A percentile compares a stretch with the other conserved stretches of the same genome.
phyloP scores from a whole-genome alignment of 2,113 vertebrate genomes.

The Mungos mungo region DNA sequence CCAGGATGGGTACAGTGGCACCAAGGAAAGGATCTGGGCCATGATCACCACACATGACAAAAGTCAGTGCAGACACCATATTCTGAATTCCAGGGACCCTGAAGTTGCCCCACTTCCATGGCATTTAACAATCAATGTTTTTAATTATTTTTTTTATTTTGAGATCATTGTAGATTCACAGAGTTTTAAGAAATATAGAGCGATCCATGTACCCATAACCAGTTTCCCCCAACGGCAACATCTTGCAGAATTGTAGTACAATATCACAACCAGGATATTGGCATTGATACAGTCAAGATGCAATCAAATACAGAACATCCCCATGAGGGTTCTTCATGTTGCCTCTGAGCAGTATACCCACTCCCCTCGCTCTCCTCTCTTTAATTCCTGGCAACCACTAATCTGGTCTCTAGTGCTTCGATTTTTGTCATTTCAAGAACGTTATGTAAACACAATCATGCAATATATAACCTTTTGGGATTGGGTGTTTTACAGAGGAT shows the following conservation, averaged over 20 bases:
- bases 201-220: background rate
- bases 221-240: background rate
- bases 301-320: background rate
- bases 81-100: background rate
- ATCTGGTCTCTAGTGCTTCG: background rate
- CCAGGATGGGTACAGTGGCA: background rate
- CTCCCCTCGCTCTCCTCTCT: background rate
- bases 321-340: background rate
- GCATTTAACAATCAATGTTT: background rate
- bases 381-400: background rate
- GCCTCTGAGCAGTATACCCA: background rate
- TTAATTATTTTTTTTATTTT: constrained; percentile 19
- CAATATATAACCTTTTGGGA: background rate
- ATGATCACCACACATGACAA: background rate
- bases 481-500: background rate
- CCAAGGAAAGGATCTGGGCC: background rate
- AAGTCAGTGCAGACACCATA: background rate
- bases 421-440: background rate
- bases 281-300: background rate
- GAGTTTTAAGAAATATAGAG: background rate
- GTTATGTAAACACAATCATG: background rate
- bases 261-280: background rate
- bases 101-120: background rate
- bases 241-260: background rate
- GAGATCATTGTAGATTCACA: background rate